These are phyloP conservation scores for Lordiphosa fenestrarum DNA, from an alignment of 2,888 invertebrate genomes.

Conservation along the genomic window DNA sequence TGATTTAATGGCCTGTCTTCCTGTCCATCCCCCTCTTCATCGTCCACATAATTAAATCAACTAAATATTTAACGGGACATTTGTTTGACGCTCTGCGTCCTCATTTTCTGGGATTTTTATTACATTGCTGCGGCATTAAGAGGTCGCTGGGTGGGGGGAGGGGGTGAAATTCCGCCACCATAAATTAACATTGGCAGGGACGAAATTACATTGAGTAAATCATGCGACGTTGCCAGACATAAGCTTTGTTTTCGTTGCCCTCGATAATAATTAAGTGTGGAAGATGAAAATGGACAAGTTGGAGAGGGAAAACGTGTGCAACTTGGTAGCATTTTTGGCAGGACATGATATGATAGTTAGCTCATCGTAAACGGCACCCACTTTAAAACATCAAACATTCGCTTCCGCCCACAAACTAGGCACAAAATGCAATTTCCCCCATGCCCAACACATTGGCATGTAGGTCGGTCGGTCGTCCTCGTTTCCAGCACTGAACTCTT, in stretches of 20 bases:
- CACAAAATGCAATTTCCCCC: no score
- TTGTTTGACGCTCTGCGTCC: slow-evolving; percentile 45
- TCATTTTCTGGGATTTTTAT: slow-evolving; percentile 61
- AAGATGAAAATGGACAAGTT: slow-evolving; percentile 27
- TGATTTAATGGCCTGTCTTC: slow-evolving; percentile 57
- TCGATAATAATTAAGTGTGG: slow-evolving; percentile 49
- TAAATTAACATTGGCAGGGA: slow-evolving; percentile 55
- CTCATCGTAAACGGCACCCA: no score
- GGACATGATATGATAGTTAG: no score
- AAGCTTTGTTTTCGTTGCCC: slow-evolving; percentile 16
- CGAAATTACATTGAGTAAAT: slow-evolving; percentile 64
- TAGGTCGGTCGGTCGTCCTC: slow-evolving; percentile 9
- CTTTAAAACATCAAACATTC: no score
- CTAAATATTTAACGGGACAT: slow-evolving; percentile 73
- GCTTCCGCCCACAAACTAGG: no score
- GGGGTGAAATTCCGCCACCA: slow-evolving; percentile 28
- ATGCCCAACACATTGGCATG: not conserved
- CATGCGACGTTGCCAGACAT: slow-evolving; percentile 44
- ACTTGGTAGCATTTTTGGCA: no score
- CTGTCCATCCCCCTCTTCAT: slow-evolving; percentile 4
- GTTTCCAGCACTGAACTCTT: slow-evolving; percentile 32
- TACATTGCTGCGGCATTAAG: slow-evolving; percentile 63
- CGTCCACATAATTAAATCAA: slow-evolving; percentile 69
- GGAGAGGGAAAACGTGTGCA: no score
- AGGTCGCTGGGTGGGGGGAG: slow-evolving; percentile 41